Evolutionary conservation across 2,888 invertebrate genomes (phyloP).

Genomic region (Malachius bipustulatus): DNA sequence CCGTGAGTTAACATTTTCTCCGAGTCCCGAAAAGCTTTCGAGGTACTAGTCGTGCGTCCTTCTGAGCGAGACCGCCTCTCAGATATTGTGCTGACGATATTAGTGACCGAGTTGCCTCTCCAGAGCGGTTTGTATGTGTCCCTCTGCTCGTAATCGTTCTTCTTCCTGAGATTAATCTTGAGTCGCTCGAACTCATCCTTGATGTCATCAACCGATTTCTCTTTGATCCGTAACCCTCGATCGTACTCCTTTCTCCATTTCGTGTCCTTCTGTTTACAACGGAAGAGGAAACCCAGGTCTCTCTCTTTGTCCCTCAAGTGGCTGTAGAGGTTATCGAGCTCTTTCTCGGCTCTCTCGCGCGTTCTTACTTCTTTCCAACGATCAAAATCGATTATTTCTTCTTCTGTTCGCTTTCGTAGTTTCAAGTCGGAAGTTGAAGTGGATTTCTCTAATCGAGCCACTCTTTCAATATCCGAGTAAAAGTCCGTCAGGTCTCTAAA

Average conservation of each 20-base stretch:
- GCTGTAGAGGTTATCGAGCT: constrained; percentile 61
- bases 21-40: constrained; percentile 25
- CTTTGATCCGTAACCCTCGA: constrained; percentile 65
- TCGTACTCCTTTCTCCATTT: constrained; percentile 69
- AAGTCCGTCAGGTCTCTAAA: constrained; percentile 78
- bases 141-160: constrained; percentile 40
- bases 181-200: constrained; percentile 62
- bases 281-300: constrained; percentile 74
- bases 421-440: constrained; percentile 58
- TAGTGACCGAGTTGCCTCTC: constrained; percentile 72
- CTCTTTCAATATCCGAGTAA: constrained; percentile 73
- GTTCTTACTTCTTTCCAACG: constrained; percentile 72
- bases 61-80: constrained; percentile 44
- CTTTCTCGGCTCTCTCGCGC: constrained; percentile 71
- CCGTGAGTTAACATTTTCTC: constrained; percentile 40
- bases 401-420: constrained; percentile 59
- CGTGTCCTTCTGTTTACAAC: constrained; percentile 60
- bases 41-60: constrained; percentile 29
- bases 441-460: constrained; percentile 68
- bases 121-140: constrained; percentile 71
- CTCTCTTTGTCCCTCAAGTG: constrained; percentile 68
- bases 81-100: constrained; percentile 61
- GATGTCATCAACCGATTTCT: constrained; percentile 80
- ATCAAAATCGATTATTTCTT: constrained; percentile 77
- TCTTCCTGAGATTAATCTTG: constrained; percentile 38